Base-by-base conservation (phyloP, 2,113 vertebrate species). In the Callaeas wilsoni region DNA sequence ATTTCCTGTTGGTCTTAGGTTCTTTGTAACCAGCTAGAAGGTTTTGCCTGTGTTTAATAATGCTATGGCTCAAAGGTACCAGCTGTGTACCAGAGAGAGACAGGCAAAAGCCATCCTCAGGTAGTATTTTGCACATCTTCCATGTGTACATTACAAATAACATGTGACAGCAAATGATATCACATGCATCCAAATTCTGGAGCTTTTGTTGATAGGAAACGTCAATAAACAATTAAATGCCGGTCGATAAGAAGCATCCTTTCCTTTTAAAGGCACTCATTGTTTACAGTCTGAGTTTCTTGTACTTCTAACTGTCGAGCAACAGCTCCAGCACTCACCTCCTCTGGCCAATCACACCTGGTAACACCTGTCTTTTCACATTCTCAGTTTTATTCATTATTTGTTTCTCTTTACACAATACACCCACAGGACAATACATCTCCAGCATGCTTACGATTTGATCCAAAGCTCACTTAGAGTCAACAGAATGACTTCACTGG, bases 401-500 rank as follows among this genome's bases (percentile, higher is more conserved):
- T 94, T 88, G 60, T 92, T 93, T 92, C 90, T 78, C 74, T 93
- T 78, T 86, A 90, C 64, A 96, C 69, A 94, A 84, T 65, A 93
- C 88, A 75, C 86, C 46, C 83, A 4, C 83, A 93, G 69, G 80
- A 96, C 92, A 96, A 87, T 50, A 65, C 69, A 90, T 93, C 90
- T 90, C 84, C 75, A 95, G 92, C 71, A 55, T 4, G 56, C 80
- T 75, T 47, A 92, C 17, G 17, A 87, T 84, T 86, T 64, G 80
- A 92, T 93, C 90, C 94, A 96, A 90, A 94, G 94, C 83, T 94
- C 49, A 78, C 76, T 92, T n/a, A 92, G 83, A 94, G 82, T 95
- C 85, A 96, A 93, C 69, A 89, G 76, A 86, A 95, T 94, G 74
- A 96, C 93, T 96, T 96, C 94, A 94, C 94, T 89, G 94, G 89